Evolutionary conservation across 2,113 vertebrate genomes (phyloP).

Genomic region (Microtus pennsylvanicus): DNA sequence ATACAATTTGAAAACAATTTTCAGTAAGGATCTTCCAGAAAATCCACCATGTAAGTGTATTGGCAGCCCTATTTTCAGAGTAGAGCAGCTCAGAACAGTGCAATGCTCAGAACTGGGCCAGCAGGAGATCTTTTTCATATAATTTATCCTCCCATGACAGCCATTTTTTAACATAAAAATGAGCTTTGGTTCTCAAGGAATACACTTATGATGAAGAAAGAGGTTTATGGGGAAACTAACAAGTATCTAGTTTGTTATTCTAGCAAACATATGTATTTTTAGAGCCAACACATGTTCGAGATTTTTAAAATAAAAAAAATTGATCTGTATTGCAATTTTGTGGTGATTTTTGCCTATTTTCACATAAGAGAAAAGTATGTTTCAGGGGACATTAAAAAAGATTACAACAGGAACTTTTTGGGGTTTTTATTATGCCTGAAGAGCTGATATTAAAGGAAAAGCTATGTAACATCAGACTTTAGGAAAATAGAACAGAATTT

Average conservation of each 20-base stretch:
- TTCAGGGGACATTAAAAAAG: background rate
- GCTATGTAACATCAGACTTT: background rate
- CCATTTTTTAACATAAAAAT: background rate
- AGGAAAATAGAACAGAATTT: constrained; percentile 1
- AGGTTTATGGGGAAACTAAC: background rate
- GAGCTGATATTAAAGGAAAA: background rate
- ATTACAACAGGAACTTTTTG: background rate
- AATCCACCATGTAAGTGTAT: background rate
- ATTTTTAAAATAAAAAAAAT: background rate
- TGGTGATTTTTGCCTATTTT: background rate
- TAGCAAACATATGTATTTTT: background rate
- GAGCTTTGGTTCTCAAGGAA: background rate
- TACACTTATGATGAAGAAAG: background rate
- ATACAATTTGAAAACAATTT: background rate
- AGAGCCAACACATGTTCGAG: background rate
- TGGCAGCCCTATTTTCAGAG: background rate
- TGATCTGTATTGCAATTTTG: background rate
- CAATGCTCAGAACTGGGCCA: background rate
- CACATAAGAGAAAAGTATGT: background rate
- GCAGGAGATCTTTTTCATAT: background rate
- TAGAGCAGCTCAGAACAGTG: background rate
- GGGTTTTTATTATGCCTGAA: background rate
- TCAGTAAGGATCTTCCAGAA: background rate
- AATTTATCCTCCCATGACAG: background rate
- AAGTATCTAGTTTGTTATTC: background rate